A percentile compares a stretch with the other conserved stretches of the same genome.
Evolutionary conservation across 2,113 vertebrate genomes (phyloP).

Genomic region (Prionailurus viverrinus): DNA sequence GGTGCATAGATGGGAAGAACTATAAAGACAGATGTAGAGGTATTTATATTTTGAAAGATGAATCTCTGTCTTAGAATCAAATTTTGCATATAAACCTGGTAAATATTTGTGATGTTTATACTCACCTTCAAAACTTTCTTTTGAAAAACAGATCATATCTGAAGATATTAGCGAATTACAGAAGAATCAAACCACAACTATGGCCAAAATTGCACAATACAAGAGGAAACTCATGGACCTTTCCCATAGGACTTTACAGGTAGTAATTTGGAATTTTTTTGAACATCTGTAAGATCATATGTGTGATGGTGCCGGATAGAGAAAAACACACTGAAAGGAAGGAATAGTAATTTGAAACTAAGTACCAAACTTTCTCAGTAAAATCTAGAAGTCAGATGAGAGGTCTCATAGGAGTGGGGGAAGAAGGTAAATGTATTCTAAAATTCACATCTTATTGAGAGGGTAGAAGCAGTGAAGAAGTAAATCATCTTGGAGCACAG

Average conservation of each 20-base stretch:
- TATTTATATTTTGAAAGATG: slow-evolving; percentile 53
- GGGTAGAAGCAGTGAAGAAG: neutral
- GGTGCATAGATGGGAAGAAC: neutral
- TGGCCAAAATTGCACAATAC: slow-evolving; percentile 98
- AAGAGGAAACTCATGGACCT: slow-evolving; percentile 99
- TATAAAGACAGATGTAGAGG: slow-evolving; percentile 18
- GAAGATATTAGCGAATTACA: slow-evolving; percentile 98
- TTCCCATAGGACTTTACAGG: slow-evolving; percentile 97
- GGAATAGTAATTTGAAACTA: slow-evolving; percentile 11
- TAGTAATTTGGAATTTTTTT: slow-evolving; percentile 74
- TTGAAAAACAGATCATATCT: slow-evolving; percentile 93
- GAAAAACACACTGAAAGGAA: neutral
- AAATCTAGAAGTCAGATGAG: neutral
- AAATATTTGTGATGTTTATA: neutral
- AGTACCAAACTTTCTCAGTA: slow-evolving; percentile 36
- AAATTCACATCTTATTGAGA: slow-evolving; percentile 10
- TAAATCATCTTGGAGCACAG: neutral
- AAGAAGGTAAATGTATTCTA: slow-evolving; percentile 2
- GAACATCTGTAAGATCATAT: neutral
- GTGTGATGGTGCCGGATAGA: neutral
- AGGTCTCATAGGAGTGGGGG: neutral
- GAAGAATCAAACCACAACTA: slow-evolving; percentile 97
- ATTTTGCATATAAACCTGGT: neutral
- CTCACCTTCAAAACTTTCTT: slow-evolving; percentile 52
- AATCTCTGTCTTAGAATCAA: neutral